Evolutionary conservation across 2,888 invertebrate genomes (phyloP).

Genomic region (Malachius bipustulatus): DNA sequence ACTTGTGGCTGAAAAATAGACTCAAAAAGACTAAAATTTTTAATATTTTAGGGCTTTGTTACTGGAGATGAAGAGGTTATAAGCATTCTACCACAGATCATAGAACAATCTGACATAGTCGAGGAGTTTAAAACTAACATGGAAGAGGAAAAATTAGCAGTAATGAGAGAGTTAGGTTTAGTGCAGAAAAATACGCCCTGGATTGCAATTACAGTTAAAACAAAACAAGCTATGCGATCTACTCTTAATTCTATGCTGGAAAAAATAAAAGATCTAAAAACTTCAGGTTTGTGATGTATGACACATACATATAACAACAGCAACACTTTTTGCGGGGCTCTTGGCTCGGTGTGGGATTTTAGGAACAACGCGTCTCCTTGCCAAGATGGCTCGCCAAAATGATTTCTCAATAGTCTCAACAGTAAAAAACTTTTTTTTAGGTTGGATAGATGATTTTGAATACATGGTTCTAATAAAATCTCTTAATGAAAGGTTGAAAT

Average conservation of each 20-base stretch:
- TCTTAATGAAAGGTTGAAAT: slow-evolving; percentile 44
- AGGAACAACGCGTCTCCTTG: too few species aligned
- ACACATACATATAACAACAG: too few species aligned
- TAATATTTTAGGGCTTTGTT: slow-evolving; percentile 7
- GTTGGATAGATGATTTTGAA: slow-evolving; percentile 49
- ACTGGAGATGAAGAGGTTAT: slow-evolving; percentile 12
- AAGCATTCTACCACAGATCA: slow-evolving; percentile 12
- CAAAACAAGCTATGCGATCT: slow-evolving; percentile 48
- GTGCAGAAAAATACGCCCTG: slow-evolving; percentile 46
- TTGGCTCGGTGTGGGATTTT: too few species aligned
- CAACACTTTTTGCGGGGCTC: too few species aligned
- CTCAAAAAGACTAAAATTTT: too few species aligned
- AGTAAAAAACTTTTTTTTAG: too few species aligned
- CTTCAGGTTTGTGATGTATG: slow-evolving; percentile 46
- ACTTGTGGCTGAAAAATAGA: too few species aligned
- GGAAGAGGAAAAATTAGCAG: slow-evolving; percentile 32
- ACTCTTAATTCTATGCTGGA: slow-evolving; percentile 47
- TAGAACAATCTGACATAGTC: slow-evolving; percentile 7
- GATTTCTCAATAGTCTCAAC: too few species aligned
- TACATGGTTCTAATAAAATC: slow-evolving; percentile 40
- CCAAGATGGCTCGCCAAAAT: too few species aligned
- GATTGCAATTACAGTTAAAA: slow-evolving; percentile 54
- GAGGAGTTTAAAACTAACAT: slow-evolving; percentile 9
- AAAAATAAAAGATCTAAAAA: slow-evolving; percentile 42
- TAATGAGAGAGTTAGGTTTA: slow-evolving; percentile 41